Percentiles rank a stretch among this genome's conserved stretches.
Evolutionary conservation across 2,113 vertebrate species (phyloP).

Genomic region (Melanotaenia duboulayi): DNA sequence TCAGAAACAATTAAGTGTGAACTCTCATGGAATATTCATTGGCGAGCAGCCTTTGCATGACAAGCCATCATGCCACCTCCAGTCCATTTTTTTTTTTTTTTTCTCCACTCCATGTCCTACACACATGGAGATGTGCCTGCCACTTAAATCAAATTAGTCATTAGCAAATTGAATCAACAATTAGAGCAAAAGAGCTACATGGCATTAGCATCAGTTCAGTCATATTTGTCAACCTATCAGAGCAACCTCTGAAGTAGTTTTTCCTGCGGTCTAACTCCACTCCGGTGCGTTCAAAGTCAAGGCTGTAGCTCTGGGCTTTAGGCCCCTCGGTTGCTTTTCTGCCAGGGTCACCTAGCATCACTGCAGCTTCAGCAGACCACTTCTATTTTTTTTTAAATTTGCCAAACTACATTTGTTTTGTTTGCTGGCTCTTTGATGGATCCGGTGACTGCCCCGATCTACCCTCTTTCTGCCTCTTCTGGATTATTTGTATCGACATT

Average conservation of each 20-base stretch:
- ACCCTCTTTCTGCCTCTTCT: slow-evolving; percentile 72
- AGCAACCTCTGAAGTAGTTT: slow-evolving; percentile 78
- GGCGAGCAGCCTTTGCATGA: slow-evolving; percentile 78
- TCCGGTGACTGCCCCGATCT: slow-evolving; percentile 83
- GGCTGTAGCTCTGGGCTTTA: slow-evolving; percentile 73
- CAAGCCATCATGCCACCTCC: slow-evolving; percentile 80
- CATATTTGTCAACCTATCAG: slow-evolving; percentile 82
- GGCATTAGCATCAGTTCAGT: slow-evolving; percentile 86
- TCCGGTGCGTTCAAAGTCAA: slow-evolving; percentile 67
- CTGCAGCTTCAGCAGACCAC: slow-evolving; percentile 45
- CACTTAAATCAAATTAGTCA: slow-evolving; percentile 92
- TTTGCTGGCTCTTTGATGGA: slow-evolving; percentile 82
- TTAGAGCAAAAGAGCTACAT: slow-evolving; percentile 88
- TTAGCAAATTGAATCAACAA: slow-evolving; percentile 89
- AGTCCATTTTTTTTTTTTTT: slow-evolving; percentile 54
- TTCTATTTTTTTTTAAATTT: slow-evolving; percentile 47
- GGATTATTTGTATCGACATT: slow-evolving; percentile 86
- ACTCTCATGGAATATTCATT: slow-evolving; percentile 86
- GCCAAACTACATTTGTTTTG: slow-evolving; percentile 83
- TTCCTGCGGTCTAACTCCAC: slow-evolving; percentile 65
- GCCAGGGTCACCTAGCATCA: slow-evolving; percentile 79
- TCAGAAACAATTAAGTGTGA: slow-evolving; percentile 87
- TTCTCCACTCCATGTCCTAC: slow-evolving; percentile 70
- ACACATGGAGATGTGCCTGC: slow-evolving; percentile 80
- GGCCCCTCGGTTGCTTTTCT: slow-evolving; percentile 44